Conservation (phyloP, 2,797 vertebrate genomes). For the Sebastes umbrosus region DNA sequence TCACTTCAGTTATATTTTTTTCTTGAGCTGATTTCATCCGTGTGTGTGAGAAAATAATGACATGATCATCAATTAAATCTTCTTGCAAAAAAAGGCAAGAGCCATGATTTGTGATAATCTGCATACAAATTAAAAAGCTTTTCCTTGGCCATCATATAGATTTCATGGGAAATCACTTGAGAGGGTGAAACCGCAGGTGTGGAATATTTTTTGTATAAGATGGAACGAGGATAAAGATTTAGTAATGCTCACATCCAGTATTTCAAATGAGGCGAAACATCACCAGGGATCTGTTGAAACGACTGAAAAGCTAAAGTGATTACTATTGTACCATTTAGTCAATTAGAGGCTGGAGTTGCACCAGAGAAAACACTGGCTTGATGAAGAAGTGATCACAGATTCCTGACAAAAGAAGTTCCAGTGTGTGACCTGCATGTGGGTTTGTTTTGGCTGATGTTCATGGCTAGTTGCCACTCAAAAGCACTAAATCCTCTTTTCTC, state of each 20-base stretch:
- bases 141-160: slow-evolving; percentile 45
- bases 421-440: slow-evolving; percentile 48
- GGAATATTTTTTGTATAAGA: slow-evolving; percentile 15
- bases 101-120: slow-evolving; percentile 53
- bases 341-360: slow-evolving; percentile 70
- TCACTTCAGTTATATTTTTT: slow-evolving; percentile 15
- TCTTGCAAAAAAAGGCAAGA: not conserved
- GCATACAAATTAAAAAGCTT: slow-evolving; percentile 54
- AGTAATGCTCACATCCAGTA: slow-evolving; percentile 52
- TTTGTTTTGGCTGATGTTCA: slow-evolving; percentile 70
- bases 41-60: not conserved
- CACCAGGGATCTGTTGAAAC: slow-evolving; percentile 43
- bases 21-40: not conserved
- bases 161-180: slow-evolving; percentile 48
- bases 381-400: slow-evolving; percentile 71
- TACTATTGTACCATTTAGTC: slow-evolving; percentile 52
- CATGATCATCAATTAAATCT: slow-evolving; percentile 34
- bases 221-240: slow-evolving; percentile 43
- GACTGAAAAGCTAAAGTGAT: slow-evolving; percentile 47
- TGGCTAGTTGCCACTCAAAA: slow-evolving; percentile 56
- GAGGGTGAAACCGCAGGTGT: slow-evolving; percentile 66
- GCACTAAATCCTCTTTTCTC: slow-evolving; percentile 39
- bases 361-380: slow-evolving; percentile 70
- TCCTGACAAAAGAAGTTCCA: slow-evolving; percentile 57
- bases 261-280: slow-evolving; percentile 67